Conservation (phyloP, 2,888 invertebrate genomes). For the Blastobasis lacticolella region DNA sequence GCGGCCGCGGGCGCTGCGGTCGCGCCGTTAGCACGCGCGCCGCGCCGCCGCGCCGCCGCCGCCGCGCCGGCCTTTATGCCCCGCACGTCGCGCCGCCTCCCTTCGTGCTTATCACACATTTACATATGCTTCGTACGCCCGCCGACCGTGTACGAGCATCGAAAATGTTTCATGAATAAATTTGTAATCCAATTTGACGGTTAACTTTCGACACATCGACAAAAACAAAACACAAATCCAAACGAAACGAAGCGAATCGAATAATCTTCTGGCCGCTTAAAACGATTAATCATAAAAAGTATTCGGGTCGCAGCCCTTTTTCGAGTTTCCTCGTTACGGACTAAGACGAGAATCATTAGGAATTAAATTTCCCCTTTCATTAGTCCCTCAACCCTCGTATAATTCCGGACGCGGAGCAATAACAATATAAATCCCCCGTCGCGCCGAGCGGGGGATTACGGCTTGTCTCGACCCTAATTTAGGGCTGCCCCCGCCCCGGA, state of each 20-base stretch:
- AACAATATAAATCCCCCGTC: constrained; percentile 75
- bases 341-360: constrained; percentile 75
- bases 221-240: constrained; percentile 44
- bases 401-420: constrained; percentile 74
- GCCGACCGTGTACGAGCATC: constrained; percentile 59
- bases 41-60: constrained; percentile 5
- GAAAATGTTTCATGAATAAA: constrained; percentile 72
- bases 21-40: constrained; percentile 8
- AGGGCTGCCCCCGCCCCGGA: constrained; percentile 73
- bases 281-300: constrained; percentile 68
- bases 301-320: constrained; percentile 66
- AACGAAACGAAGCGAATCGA: constrained; percentile 46
- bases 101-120: constrained; percentile 66
- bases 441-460: constrained; percentile 74
- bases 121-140: constrained; percentile 65
- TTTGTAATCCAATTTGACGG: constrained; percentile 66
- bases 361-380: constrained; percentile 76
- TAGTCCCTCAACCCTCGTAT: constrained; percentile 75
- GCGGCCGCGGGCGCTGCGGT: constrained; percentile 11
- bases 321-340: constrained; percentile 73
- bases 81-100: constrained; percentile 32
- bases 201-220: constrained; percentile 49
- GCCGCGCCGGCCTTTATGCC: constrained; percentile 28
- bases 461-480: constrained; percentile 75
- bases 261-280: constrained; percentile 52